phyloP scores from a whole-genome alignment of 2,888 invertebrate species.

The Drosophila vallismaia region DNA sequence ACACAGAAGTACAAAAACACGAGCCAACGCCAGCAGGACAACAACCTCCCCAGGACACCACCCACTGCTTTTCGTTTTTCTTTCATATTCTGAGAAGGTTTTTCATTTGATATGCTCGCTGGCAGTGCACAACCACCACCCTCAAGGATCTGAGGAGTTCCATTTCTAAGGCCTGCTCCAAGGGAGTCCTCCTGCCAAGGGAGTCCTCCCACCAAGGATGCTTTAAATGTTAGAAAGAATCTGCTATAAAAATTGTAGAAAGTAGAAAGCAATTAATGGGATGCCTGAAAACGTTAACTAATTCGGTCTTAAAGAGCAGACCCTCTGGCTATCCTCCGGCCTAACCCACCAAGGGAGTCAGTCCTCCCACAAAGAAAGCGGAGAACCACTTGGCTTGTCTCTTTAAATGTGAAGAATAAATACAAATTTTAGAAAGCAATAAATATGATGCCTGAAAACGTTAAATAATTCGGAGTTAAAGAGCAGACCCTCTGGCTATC shows the following conservation, averaged over 20 bases:
- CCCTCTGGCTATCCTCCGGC: too few species aligned
- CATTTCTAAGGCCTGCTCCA: constrained; percentile 9
- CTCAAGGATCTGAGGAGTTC: background rate
- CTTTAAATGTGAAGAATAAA: too few species aligned
- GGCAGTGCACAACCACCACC: constrained; percentile 26
- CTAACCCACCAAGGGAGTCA: too few species aligned
- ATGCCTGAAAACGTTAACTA: too few species aligned
- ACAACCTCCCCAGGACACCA: constrained; percentile 40
- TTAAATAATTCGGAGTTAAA: constrained; percentile 11
- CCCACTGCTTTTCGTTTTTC: background rate
- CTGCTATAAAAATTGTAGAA: too few species aligned
- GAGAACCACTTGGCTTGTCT: background rate
- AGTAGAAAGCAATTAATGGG: too few species aligned
- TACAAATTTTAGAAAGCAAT: too few species aligned
- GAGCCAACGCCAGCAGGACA: constrained; percentile 43
- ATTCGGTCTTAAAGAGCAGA: too few species aligned
- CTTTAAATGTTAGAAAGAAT: too few species aligned
- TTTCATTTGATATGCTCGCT: constrained; percentile 38
- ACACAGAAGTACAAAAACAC: constrained; percentile 27
- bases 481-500: constrained; percentile 2
- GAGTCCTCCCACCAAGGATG: too few species aligned
- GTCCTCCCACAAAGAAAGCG: background rate
- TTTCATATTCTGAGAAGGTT: constrained; percentile 32
- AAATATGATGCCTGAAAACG: too few species aligned
- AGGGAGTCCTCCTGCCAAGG: too few species aligned